Base-by-base conservation (phyloP, 2,113 vertebrate genomes). In the Eclectus roratus region DNA sequence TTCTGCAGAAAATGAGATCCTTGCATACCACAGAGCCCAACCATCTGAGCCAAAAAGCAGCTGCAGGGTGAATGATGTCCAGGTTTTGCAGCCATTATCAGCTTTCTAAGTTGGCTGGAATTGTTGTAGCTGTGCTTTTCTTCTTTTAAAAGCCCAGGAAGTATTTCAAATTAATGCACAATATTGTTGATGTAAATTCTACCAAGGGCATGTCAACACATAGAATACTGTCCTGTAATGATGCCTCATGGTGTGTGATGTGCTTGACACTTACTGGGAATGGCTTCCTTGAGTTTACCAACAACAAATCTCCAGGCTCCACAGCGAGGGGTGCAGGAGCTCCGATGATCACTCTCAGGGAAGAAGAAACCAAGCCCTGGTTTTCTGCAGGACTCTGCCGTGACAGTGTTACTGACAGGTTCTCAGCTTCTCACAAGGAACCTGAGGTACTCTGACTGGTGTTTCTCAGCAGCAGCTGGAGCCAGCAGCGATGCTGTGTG, bases 71-170 rank as follows among this genome's bases (percentile, higher is more conserved):
- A 78, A 69, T n/a, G 33, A 43, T 23, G 52, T 41, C 46, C 80
- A 85, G 46, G 31, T 84, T 86, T 84, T 79, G 43, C 84, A 85
- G 66, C 58, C 85, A 61, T 58, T 80, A 91, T 29, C 63, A 91
- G 63, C 61, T 68, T 89, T 76, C 66, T 63, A 85, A 95, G n/a
- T 58, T 53, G 70, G 33, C 56, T 86, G 89, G 66, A 93, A 91
- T n/a, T 37, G 58, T 17, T 53, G 46, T 17, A 47, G 25, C 24
- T 43, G 85, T 95, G 49, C 19, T 82, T 56, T 93, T 86, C 70
- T 76, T 60, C 49, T 47, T 65, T 79, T 25, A 64, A 86, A 79
- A n/a, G 9, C 21, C 3, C 13, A 53, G 11, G 7, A 52, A 58
- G 16, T 27, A 41, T 37, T n/a, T 71, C 31, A 65, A 65, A 80